These are phyloP conservation scores for Drosophila repletoides DNA, from an alignment of 1,140 invertebrate species.

Conservation along the genomic window DNA sequence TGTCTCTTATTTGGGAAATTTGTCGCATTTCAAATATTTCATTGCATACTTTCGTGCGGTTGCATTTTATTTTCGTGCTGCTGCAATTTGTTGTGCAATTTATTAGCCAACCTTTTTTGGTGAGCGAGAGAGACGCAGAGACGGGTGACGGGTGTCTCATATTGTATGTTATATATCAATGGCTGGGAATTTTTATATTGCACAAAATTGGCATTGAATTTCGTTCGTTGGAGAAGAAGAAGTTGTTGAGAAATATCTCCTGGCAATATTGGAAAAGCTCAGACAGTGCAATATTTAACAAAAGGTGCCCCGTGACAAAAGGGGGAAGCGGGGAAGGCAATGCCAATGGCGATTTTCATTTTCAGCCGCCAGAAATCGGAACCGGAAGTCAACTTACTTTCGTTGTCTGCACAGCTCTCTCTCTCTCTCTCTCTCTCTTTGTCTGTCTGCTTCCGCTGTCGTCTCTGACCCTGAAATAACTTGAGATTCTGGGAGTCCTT, in stretches of 20 bases:
- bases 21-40: slow-evolving; percentile 64
- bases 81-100: slow-evolving; percentile 67
- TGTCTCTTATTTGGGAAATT: slow-evolving; percentile 21
- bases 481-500: not conserved
- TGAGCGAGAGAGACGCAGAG: not conserved
- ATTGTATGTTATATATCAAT: slow-evolving; percentile 41
- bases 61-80: not conserved
- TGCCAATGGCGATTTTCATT: slow-evolving; percentile 58
- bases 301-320: slow-evolving; percentile 12
- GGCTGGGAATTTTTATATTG: slow-evolving; percentile 75
- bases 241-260: too few relatives aligned
- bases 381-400: slow-evolving; percentile 74
- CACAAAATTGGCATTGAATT: slow-evolving; percentile 42
- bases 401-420: slow-evolving; percentile 41
- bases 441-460: slow-evolving; percentile 43
- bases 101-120: slow-evolving; percentile 61
- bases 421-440: too few relatives aligned
- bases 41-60: slow-evolving; percentile 66
- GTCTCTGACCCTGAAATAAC: slow-evolving; percentile 61
- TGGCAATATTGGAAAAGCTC: slow-evolving; percentile 51
- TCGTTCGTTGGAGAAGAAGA: too few relatives aligned
- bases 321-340: not conserved
- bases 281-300: slow-evolving; percentile 49
- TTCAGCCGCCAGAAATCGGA: slow-evolving; percentile 57
- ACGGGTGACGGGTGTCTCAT: not conserved